Base-by-base conservation (phyloP, 1,140 invertebrate species). In the Portunus trituberculatus region DNA sequence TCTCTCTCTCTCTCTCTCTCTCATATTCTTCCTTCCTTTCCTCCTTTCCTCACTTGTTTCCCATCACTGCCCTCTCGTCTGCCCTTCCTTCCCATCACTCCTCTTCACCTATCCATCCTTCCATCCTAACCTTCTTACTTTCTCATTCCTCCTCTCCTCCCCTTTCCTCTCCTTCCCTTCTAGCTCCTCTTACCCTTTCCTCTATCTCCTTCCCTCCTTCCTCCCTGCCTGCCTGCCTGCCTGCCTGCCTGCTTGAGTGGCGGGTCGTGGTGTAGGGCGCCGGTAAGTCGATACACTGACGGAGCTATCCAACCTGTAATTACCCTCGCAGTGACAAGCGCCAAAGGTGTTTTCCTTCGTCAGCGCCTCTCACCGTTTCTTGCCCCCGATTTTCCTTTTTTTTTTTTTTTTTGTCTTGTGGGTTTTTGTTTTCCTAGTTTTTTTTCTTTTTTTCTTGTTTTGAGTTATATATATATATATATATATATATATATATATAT, bases 1-100 rank as follows among this genome's bases (percentile, higher is more conserved):
- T 92, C 29, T 76, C 59, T 29, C 48, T 93, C 45, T 87, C 46
- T 29, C 48, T 93, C 20, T n/a, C 48, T 52, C 29, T 46, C 25
- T 59, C 45, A 0, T 2, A 20, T 16, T 87, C 76, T 86, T 16
- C 87, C 25, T 93, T n/a, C n/a, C 83, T 93, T 12, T 39, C 39
- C 45, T 45, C 25, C 76, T n/a, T 28, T n/a, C 45, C 45, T 32
- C 29, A 20, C 48, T 8, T 48, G 2, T 29, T 67, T 20, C 76
- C 32, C 10, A 32, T 32, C n/a, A 45, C 88, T 32, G 7, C 52
- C 89, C 52, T 67, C 91, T 83, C 29, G 2, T 16, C 39, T 28
- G 6, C 28, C 46, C 0, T 31, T 29, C 45, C 52, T 82, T 20
- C 32, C 46, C 46, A 16, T 25, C 31, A 12, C 83, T 28, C 31